phyloP scores from a whole-genome alignment of 2,113 vertebrate genomes.

The Ginglymostoma cirratum region DNA sequence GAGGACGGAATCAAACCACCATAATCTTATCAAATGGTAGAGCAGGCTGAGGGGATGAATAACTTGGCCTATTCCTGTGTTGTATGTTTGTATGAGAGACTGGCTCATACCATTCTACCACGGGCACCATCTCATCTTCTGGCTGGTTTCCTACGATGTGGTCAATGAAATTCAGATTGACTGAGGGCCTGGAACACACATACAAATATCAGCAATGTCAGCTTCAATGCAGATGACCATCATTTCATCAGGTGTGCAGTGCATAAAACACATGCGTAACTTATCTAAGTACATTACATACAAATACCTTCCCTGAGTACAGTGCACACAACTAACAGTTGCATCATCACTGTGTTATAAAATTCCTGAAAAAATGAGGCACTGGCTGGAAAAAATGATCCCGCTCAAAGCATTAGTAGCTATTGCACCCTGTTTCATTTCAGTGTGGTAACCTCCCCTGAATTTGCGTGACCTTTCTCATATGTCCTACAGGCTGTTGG shows the following conservation, averaged over 20 bases:
- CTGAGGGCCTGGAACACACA: conserved; percentile 51
- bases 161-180: conserved; percentile 62
- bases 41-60: too few species aligned
- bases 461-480: background rate
- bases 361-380: background rate
- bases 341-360: background rate
- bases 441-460: background rate
- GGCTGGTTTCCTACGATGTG: conserved; percentile 76
- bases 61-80: background rate
- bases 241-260: background rate
- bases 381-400: background rate
- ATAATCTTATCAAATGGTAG: too few species aligned
- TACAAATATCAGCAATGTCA: conserved; percentile 7
- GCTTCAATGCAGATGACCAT: background rate
- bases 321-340: background rate
- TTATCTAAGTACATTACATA: background rate
- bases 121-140: conserved; percentile 64
- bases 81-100: background rate
- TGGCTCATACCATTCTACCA: conserved; percentile 61
- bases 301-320: background rate
- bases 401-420: background rate
- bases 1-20: too few species aligned
- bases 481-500: background rate
- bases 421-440: background rate
- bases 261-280: background rate